These are phyloP conservation scores for Petaurus breviceps DNA, from an alignment of 2,113 vertebrate genomes.

Conservation along the genomic window DNA sequence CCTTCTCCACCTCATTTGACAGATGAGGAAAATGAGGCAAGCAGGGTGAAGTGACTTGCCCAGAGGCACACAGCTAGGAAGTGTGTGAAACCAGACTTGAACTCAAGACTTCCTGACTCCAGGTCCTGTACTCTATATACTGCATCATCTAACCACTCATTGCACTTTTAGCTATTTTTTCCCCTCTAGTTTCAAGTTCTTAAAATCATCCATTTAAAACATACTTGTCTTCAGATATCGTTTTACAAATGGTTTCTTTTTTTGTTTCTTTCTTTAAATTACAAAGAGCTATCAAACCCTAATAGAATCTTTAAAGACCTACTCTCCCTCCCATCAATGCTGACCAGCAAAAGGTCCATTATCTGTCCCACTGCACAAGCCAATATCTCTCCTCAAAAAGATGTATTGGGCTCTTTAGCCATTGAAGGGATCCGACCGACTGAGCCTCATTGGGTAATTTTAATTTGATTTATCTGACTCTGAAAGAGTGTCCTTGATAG, in stretches of 20 bases:
- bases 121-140: no score
- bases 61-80: no score
- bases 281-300: slow-evolving; percentile 38
- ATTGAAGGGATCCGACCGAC: slow-evolving; percentile 84
- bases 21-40: no score
- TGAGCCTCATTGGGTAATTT: slow-evolving; percentile 77
- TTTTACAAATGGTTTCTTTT: slow-evolving; percentile 49
- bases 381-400: slow-evolving; percentile 81
- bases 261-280: slow-evolving; percentile 67
- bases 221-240: slow-evolving; percentile 57
- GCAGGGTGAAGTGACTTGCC: no score
- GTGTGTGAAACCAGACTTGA: no score
- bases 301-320: slow-evolving; percentile 58
- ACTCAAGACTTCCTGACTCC: no score
- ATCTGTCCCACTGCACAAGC: slow-evolving; percentile 84
- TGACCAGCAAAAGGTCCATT: slow-evolving; percentile 80
- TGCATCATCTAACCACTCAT: background rate
- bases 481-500: slow-evolving; percentile 78
- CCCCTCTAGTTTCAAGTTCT: background rate
- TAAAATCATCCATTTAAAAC: slow-evolving; percentile 57
- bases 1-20: no score
- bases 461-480: slow-evolving; percentile 82
- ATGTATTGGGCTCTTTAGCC: slow-evolving; percentile 83
- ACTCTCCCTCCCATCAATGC: slow-evolving; percentile 22
- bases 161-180: background rate